Evolutionary conservation across 2,888 invertebrate genomes (phyloP).

Genomic region (Acleris cristana): DNA sequence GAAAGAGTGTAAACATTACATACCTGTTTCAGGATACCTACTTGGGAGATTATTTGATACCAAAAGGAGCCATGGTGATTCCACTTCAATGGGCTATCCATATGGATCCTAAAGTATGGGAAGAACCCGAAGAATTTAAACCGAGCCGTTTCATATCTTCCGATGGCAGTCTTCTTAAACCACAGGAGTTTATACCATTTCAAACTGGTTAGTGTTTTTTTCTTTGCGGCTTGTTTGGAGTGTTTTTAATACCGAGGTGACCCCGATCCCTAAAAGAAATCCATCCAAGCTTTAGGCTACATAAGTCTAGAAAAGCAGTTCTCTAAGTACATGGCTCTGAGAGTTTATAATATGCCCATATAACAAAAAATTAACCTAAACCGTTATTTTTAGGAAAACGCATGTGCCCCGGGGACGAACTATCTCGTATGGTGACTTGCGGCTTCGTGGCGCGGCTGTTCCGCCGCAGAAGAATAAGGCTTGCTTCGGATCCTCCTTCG

Average conservation of each 20-base stretch:
- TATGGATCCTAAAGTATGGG: conserved; percentile 87
- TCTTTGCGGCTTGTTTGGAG: not conserved
- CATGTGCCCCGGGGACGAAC: conserved; percentile 93
- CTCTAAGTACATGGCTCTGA: no score
- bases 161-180: conserved; percentile 85
- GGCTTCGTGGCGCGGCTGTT: conserved; percentile 87
- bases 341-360: no score
- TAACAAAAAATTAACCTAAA: no score
- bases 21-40: conserved; percentile 74
- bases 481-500: conserved; percentile 72
- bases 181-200: conserved; percentile 91
- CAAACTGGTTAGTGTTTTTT: conserved; percentile 86
- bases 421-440: conserved; percentile 89
- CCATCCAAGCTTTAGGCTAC: no score
- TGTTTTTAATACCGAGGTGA: no score
- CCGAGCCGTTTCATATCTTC: conserved; percentile 88
- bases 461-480: conserved; percentile 85
- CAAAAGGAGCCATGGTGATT: conserved; percentile 89
- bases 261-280: no score
- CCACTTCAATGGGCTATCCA: conserved; percentile 92
- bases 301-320: no score
- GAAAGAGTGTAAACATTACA: no score
- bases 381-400: conserved; percentile 86
- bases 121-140: conserved; percentile 86
- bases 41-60: conserved; percentile 86